Evolutionary conservation across 2,797 vertebrate species (phyloP).

Genomic region (Prionace glauca): DNA sequence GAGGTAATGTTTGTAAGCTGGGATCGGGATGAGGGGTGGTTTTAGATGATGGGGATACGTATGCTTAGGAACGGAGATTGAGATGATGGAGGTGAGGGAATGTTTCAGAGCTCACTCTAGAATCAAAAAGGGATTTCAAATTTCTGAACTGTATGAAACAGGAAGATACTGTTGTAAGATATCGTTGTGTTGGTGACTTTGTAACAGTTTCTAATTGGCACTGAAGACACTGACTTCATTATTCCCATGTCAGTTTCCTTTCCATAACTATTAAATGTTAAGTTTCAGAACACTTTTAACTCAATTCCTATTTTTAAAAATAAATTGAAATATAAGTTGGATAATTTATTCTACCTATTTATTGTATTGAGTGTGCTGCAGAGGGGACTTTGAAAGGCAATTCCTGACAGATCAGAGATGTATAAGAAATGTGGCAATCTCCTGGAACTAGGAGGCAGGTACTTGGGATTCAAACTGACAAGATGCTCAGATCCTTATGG

Average conservation of each 20-base stretch:
- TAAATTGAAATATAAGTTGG: not conserved
- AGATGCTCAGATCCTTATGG: not conserved
- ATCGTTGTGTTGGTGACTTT: not conserved
- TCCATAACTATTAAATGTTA: not conserved
- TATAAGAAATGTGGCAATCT: not conserved
- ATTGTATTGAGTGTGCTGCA: not conserved
- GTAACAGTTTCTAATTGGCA: not conserved
- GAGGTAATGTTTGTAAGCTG: too few relatives aligned
- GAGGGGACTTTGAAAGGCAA: not conserved
- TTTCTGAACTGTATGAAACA: too few relatives aligned
- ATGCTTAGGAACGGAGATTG: too few relatives aligned
- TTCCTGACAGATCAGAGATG: not conserved
- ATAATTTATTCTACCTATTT: not conserved
- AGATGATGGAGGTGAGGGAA: not conserved
- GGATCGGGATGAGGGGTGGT: too few relatives aligned
- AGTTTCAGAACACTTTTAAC: too few relatives aligned
- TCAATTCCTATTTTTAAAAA: not conserved
- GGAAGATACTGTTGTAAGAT: too few relatives aligned
- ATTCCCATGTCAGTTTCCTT: not conserved
- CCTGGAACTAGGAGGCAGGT: not conserved
- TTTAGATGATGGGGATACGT: too few relatives aligned
- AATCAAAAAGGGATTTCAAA: not conserved
- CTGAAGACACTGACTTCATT: not conserved
- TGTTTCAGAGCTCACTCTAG: not conserved
- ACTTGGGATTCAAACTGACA: not conserved